Percentiles rank a stretch among this genome's conserved stretches.
These are phyloP conservation scores for Prinia subflava DNA, from an alignment of 2,113 vertebrate species.

Conservation along the genomic window DNA sequence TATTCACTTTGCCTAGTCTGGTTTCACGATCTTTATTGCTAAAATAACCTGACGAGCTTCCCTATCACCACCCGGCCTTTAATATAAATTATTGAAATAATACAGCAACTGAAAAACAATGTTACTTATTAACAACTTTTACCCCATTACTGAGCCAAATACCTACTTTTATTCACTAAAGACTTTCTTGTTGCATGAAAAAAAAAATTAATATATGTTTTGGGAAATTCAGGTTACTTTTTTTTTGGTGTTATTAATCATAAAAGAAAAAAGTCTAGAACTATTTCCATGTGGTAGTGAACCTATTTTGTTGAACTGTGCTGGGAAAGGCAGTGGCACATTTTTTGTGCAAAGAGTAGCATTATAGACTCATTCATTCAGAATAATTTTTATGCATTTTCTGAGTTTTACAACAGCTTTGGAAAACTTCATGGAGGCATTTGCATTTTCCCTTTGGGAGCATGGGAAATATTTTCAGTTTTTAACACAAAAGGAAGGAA, in stretches of 20 bases:
- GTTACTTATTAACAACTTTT: background rate
- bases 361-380: background rate
- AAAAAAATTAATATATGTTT: background rate
- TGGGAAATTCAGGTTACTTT: background rate
- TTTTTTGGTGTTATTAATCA: background rate
- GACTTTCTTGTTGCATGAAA: background rate
- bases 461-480: background rate
- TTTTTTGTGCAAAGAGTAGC: background rate
- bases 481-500: background rate
- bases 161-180: background rate
- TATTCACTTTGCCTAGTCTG: background rate
- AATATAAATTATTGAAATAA: background rate
- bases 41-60: background rate
- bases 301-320: background rate
- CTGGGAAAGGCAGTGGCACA: background rate
- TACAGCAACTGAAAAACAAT: background rate
- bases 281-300: background rate
- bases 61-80: background rate
- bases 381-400: background rate
- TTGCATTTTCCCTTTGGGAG: background rate
- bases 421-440: background rate
- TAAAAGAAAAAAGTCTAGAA: background rate
- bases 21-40: rapidly evolving
- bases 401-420: background rate
- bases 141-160: background rate